Evolutionary conservation across 2,797 vertebrate species (phyloP), one percentile per base, ranked within the genome.

Genomic region (Aplochiton taeniatus): DNA sequence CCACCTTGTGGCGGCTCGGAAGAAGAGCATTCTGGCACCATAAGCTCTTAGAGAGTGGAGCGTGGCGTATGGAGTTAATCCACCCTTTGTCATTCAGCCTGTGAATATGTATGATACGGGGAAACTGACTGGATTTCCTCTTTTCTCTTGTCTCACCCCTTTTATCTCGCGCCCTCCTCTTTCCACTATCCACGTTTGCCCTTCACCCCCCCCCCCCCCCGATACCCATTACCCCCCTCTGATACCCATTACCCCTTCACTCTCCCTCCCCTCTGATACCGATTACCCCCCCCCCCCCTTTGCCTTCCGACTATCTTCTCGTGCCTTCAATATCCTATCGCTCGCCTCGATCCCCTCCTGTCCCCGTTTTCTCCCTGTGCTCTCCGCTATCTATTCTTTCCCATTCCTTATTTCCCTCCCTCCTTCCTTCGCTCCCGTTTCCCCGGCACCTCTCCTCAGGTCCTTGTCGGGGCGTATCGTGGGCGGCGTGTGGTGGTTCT

Each of bases 401-500:
- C 61, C 12, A 56, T 19, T 6, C 53, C 49, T 59, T 31, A 18
- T 45, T 53, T 43, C 60, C 19, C 13, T 14, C 18, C 0, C 13
- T 47, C 13, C 41, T 17, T 11, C 17, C 13, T 16, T 43, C 13
- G 8, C 43, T 9, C 11, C 58, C 10, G 42, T 46, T 16, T 8
- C 14, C 17, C 58, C 14, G n/a, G 11, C 46, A 18, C 16, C 9
- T 49, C 45, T 58, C 47, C 31, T 80, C 88, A 99, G 97, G 88
- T 98, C 97, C 18, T 88, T 99, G 73, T 98, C 97, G 55, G 97
- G 97, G 71, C 95, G 97, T 50, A 98, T 98, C 66, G 97, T 98
- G 12, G 97, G 97, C 74, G 97, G 97, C 44, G 97, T 99, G 58
- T 99, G 97, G 97, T 99, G 97, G 97, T 99, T 99, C 94, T 99